Conservation (phyloP, 2,888 invertebrate species). For the Tiliacea citrago region DNA sequence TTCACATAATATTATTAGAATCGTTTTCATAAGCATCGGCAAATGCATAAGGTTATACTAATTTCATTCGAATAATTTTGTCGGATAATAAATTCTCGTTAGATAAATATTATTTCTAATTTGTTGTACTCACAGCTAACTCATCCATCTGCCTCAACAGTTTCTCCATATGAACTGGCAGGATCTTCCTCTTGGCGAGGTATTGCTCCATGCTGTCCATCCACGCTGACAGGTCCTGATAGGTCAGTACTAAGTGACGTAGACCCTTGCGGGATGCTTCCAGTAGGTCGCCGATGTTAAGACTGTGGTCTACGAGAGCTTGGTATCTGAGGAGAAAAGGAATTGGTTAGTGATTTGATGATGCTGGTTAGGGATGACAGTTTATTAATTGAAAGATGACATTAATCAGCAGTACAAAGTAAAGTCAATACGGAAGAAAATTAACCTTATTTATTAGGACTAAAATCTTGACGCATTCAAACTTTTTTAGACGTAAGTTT, state of each 20-base stretch:
- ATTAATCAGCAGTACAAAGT: too few relatives aligned
- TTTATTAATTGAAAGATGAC: too few relatives aligned
- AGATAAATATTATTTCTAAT: too few relatives aligned
- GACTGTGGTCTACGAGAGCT: constrained; percentile 95
- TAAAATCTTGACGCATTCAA: too few relatives aligned
- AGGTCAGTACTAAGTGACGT: constrained; percentile 97
- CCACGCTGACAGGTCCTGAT: constrained; percentile 98
- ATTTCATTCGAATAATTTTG: too few relatives aligned
- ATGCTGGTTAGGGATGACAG: background rate
- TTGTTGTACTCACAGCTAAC: constrained; percentile 91
- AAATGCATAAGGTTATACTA: too few relatives aligned
- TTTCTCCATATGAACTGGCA: constrained; percentile 98
- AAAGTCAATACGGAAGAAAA: too few relatives aligned
- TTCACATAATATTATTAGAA: too few relatives aligned
- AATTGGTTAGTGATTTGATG: background rate
- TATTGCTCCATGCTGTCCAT: constrained; percentile 97
- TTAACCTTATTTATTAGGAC: too few relatives aligned
- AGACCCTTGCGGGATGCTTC: constrained; percentile 96
- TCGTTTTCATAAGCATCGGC: too few relatives aligned
- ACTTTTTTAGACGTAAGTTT: too few relatives aligned
- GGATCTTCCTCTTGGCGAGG: constrained; percentile 94
- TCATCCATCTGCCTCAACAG: constrained; percentile 98
- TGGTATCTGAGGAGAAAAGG: constrained; percentile 90
- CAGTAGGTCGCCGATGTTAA: constrained; percentile 94
- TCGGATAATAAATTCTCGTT: too few relatives aligned